phyloP scores from a whole-genome alignment of 2,113 vertebrate genomes.

The Lynx canadensis region DNA sequence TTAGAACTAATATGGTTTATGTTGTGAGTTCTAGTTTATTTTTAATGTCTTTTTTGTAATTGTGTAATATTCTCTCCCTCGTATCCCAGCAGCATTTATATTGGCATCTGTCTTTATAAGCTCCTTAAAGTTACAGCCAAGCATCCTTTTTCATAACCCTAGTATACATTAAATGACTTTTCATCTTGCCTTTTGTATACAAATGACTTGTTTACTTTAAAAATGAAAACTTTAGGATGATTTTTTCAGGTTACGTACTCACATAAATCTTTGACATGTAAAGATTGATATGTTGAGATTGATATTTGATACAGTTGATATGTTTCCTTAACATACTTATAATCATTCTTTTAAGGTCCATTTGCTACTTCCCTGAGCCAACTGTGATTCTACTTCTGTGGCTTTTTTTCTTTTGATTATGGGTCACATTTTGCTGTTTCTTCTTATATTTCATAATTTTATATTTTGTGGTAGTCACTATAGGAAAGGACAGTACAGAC shows the following conservation, averaged over 20 bases:
- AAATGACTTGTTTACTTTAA: neutral
- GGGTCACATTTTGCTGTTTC: neutral
- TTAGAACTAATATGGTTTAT: neutral
- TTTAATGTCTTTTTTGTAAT: neutral
- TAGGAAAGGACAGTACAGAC: neutral
- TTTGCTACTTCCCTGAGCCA: neutral
- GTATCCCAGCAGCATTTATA: neutral
- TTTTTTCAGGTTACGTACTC: neutral
- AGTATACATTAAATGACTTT: constrained; percentile 1
- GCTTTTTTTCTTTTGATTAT: constrained; percentile 22
- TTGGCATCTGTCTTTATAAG: neutral
- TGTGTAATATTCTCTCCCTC: neutral
- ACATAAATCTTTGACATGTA: neutral
- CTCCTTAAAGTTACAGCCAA: neutral
- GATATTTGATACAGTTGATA: neutral
- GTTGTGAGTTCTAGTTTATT: constrained; percentile 16
- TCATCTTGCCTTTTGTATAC: neutral
- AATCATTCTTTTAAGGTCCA: neutral
- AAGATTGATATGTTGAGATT: neutral
- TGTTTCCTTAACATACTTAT: neutral
- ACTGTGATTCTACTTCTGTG: neutral
- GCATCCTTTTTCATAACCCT: neutral
- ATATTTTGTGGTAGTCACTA: neutral
- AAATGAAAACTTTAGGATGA: constrained; percentile 18
- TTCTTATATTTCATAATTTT: constrained; percentile 19